phyloP scores from a whole-genome alignment of 2,113 vertebrate species.

The Sterna hirundo region DNA sequence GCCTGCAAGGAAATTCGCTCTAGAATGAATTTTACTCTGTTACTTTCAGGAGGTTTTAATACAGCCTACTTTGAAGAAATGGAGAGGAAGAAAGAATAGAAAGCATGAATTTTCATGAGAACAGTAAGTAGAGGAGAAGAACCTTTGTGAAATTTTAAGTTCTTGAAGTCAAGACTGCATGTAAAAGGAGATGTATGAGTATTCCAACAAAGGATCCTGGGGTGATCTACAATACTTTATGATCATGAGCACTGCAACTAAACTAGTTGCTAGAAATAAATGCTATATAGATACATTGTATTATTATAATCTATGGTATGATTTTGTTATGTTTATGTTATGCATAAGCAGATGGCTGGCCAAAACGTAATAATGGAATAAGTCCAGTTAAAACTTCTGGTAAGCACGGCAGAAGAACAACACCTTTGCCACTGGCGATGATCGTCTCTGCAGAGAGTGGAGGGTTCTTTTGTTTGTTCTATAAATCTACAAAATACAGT shows the following conservation, averaged over 20 bases:
- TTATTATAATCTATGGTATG: not conserved
- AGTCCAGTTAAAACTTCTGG: not conserved
- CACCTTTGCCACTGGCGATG: not conserved
- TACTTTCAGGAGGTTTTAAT: not conserved
- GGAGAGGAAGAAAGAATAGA: not conserved
- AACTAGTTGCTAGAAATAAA: not conserved
- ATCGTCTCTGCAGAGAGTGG: fast-evolving
- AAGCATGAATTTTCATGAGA: not conserved
- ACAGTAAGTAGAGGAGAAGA: not conserved
- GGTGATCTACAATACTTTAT: not conserved
- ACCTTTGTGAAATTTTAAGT: not conserved
- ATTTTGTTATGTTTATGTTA: not conserved
- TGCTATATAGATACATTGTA: not conserved
- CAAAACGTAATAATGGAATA: not conserved
- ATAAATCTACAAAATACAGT: not conserved
- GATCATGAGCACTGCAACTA: not conserved
- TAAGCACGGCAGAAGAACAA: not conserved
- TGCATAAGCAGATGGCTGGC: not conserved
- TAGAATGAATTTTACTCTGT: not conserved
- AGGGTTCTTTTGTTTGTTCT: not conserved
- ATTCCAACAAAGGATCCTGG: not conserved
- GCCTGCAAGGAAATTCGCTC: not conserved
- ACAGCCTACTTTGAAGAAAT: not conserved
- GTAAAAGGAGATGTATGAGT: not conserved
- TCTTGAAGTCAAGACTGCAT: not conserved